These are phyloP conservation scores for Salticus scenicus DNA, from an alignment of 2,888 invertebrate species.

Conservation along the genomic window DNA sequence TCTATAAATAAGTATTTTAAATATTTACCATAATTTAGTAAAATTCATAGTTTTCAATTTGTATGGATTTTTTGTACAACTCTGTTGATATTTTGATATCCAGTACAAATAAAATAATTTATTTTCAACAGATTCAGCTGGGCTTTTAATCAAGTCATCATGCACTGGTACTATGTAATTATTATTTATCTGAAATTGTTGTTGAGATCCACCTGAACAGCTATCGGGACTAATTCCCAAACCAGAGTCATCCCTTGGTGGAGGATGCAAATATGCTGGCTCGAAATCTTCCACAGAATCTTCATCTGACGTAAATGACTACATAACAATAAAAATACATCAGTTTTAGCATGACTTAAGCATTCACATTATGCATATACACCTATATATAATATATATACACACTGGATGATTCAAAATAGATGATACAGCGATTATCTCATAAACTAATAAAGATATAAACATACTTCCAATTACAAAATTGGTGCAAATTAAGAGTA, in stretches of 20 bases:
- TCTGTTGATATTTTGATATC: slow-evolving; percentile 33
- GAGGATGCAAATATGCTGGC: slow-evolving; percentile 3
- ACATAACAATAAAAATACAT: not conserved
- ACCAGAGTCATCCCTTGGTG: slow-evolving; percentile 60
- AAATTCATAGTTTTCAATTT: slow-evolving; percentile 46
- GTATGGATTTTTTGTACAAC: slow-evolving; percentile 25
- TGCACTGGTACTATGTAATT: not conserved
- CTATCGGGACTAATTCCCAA: slow-evolving; percentile 62
- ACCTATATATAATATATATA: too few relatives aligned
- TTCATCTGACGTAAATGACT: slow-evolving; percentile 36
- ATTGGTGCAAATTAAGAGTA: too few relatives aligned
- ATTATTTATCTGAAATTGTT: slow-evolving; percentile 18
- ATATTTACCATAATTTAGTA: slow-evolving; percentile 49
- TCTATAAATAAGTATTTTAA: too few relatives aligned
- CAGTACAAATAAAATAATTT: slow-evolving; percentile 45
- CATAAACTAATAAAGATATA: too few relatives aligned
- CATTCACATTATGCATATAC: too few relatives aligned
- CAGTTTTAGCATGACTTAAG: not conserved
- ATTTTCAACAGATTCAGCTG: not conserved
- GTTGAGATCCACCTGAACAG: slow-evolving; percentile 45
- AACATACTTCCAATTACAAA: too few relatives aligned
- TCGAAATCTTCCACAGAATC: slow-evolving; percentile 44
- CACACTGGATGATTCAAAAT: too few relatives aligned
- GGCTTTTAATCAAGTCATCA: not conserved
- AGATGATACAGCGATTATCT: too few relatives aligned